phyloP scores from a whole-genome alignment of 2,797 vertebrate species.

The Hipposideros larvatus region DNA sequence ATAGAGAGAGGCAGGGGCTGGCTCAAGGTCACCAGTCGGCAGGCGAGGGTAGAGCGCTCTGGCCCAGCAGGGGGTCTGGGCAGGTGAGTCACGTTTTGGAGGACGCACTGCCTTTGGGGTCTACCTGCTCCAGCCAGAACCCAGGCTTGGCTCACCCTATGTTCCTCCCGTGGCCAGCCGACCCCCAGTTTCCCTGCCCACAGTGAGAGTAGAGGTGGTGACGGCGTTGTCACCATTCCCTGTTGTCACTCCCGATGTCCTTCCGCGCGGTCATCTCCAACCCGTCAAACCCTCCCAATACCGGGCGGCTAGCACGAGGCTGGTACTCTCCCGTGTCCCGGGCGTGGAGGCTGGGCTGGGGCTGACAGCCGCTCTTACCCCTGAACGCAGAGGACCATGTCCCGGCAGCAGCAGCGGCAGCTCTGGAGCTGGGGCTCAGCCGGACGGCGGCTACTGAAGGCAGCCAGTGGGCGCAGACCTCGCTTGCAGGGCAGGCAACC shows the following conservation, averaged over 20 bases:
- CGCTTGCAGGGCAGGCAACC: background rate
- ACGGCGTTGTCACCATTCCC: background rate
- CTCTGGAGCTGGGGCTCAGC: slow-evolving; percentile 57
- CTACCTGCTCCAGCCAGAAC: background rate
- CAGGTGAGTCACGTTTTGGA: background rate
- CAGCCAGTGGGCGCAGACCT: background rate
- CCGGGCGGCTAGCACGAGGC: background rate
- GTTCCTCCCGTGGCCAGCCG: background rate
- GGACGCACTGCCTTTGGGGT: background rate
- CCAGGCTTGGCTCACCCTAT: background rate
- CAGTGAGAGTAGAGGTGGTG: background rate
- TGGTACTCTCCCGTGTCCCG: background rate
- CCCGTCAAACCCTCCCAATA: background rate
- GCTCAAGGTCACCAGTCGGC: background rate
- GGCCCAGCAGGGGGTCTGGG: background rate
- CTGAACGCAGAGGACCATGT: slow-evolving; percentile 98
- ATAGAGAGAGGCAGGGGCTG: background rate
- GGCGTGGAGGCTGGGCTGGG: background rate
- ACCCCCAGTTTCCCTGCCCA: background rate
- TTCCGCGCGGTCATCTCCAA: background rate
- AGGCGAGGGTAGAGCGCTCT: background rate
- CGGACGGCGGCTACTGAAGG: background rate
- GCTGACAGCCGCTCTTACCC: slow-evolving; percentile 90
- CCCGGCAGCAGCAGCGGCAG: slow-evolving; percentile 84
- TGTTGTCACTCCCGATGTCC: background rate